A percentile compares a stretch with the other conserved stretches of the same genome.
Conservation (phyloP, 2,797 vertebrate genomes). For the Benthosema pterotum region DNA sequence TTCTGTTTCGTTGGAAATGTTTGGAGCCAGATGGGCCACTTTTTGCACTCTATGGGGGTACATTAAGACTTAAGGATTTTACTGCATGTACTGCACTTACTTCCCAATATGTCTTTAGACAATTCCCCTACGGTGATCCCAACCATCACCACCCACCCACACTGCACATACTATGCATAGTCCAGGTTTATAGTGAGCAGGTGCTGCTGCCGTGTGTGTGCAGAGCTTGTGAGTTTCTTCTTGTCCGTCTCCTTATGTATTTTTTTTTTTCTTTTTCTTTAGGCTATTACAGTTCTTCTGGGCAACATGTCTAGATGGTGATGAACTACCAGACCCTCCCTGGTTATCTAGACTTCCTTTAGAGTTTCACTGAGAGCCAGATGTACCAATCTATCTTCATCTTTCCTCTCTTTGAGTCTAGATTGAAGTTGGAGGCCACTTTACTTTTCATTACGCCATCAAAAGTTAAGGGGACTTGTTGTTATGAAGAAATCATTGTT, state of each 20-base stretch:
- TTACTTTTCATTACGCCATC: conserved; percentile 71
- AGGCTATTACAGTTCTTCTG: conserved; percentile 56
- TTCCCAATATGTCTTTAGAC: background rate
- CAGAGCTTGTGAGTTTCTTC: conserved; percentile 45
- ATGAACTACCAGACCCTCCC: conserved; percentile 75
- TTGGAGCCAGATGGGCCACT: no score
- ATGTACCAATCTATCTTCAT: conserved; percentile 79
- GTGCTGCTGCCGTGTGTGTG: conserved; percentile 53
- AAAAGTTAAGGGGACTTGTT: conserved; percentile 43
- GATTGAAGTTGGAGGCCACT: conserved; percentile 52
- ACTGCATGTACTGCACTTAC: conserved; percentile 2
- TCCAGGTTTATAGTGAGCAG: conserved; percentile 40
- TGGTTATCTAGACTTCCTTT: conserved; percentile 78
- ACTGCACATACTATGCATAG: no score
- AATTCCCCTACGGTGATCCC: background rate
- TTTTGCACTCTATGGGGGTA: no score
- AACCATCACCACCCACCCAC: background rate
- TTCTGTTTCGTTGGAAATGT: no score
- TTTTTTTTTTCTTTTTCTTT: conserved; percentile 52
- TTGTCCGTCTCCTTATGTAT: conserved; percentile 12
- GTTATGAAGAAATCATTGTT: conserved; percentile 31
- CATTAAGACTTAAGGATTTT: no score
- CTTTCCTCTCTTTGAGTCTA: conserved; percentile 68
- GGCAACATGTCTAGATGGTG: conserved; percentile 71
- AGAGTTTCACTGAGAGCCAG: conserved; percentile 73